A percentile compares a stretch with the other conserved stretches of the same genome.
These are phyloP conservation scores for Muscicapa adusta DNA, from an alignment of 2,113 vertebrate species.

Conservation along the genomic window DNA sequence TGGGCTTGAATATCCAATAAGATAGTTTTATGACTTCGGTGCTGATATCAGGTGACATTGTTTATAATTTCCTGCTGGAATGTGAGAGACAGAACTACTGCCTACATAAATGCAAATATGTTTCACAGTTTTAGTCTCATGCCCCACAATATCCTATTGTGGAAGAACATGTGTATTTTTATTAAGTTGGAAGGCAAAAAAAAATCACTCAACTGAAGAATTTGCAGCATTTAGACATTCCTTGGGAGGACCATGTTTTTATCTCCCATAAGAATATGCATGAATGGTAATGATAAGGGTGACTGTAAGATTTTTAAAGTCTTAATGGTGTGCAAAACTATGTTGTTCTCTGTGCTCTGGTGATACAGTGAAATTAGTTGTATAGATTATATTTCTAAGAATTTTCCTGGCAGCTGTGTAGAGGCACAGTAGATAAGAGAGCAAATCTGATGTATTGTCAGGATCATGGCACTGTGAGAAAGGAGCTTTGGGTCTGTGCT, in stretches of 20 bases:
- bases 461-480: neutral
- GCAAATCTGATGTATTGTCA: neutral
- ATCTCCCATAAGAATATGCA: neutral
- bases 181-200: neutral
- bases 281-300: neutral
- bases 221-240: neutral
- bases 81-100: neutral
- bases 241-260: neutral
- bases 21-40: neutral
- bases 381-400: neutral
- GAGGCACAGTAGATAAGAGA: neutral
- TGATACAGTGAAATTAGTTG: neutral
- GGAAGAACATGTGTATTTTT: neutral
- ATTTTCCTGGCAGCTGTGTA: neutral
- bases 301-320: neutral
- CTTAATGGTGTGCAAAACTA: neutral
- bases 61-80: neutral
- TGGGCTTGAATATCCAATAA: neutral
- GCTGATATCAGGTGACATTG: neutral
- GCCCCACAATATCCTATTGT: neutral
- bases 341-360: neutral
- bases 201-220: neutral
- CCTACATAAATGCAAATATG: neutral
- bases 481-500: neutral
- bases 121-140: neutral